phyloP scores from a whole-genome alignment of 1,140 invertebrate species.

The Drosophila willistoni region DNA sequence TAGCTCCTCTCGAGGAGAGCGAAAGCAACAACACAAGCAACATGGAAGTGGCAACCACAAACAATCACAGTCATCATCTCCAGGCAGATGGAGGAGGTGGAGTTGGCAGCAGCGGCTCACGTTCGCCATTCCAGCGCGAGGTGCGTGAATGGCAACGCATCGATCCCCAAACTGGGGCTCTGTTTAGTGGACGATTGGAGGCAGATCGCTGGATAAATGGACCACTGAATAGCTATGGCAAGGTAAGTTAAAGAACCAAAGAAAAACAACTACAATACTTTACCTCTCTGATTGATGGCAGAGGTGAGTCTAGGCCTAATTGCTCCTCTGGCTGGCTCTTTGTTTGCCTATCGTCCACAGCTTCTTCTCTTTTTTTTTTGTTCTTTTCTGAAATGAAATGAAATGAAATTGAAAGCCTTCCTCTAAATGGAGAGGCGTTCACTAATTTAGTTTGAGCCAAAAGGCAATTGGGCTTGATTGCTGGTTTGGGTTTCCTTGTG shows the following conservation, averaged over 20 bases:
- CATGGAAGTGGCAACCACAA: constrained; percentile 81
- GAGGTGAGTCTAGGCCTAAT: constrained; percentile 46
- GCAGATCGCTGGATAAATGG: constrained; percentile 83
- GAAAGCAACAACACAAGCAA: constrained; percentile 36
- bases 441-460: constrained; percentile 56
- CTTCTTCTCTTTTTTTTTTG: constrained; percentile 4
- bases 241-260: constrained; percentile 61
- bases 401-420: constrained; percentile 73
- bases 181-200: constrained; percentile 81
- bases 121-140: constrained; percentile 82
- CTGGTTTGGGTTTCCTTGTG: constrained; percentile 54
- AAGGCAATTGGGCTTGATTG: constrained; percentile 65
- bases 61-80: constrained; percentile 75
- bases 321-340: constrained; percentile 46
- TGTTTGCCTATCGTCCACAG: constrained; percentile 52
- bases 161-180: constrained; percentile 82
- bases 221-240: constrained; percentile 81
- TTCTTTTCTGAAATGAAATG: constrained; percentile 6
- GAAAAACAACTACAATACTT: constrained; percentile 5
- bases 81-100: constrained; percentile 28
- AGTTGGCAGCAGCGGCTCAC: constrained; percentile 37
- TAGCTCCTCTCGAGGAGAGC: constrained; percentile 56
- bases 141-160: constrained; percentile 83
- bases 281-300: constrained; percentile 58
- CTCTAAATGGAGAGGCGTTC: constrained; percentile 66